These are phyloP conservation scores for Gila robusta DNA, from an alignment of 2,797 vertebrate species.

Conservation along the genomic window DNA sequence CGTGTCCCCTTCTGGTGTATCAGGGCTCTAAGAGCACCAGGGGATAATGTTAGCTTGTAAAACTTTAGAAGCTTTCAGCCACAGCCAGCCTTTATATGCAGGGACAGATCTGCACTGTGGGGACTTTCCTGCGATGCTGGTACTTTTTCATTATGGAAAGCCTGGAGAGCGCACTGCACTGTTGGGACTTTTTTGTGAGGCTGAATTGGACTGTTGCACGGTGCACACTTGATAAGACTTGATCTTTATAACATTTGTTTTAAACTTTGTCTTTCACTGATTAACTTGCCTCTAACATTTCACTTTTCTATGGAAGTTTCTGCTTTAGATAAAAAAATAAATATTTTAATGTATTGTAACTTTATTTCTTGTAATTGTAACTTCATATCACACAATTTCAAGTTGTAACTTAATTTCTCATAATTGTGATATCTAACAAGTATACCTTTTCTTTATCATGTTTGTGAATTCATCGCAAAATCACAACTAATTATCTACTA, in stretches of 20 bases:
- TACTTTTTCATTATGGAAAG: slow-evolving; percentile 31
- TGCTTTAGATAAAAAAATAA: not conserved
- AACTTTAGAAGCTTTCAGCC: slow-evolving; percentile 76
- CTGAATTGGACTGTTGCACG: not conserved
- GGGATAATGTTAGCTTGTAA: slow-evolving; percentile 77
- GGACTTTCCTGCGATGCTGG: slow-evolving; percentile 29
- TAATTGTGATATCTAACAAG: too few relatives aligned
- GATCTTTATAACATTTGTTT: slow-evolving; percentile 1
- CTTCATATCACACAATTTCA: not conserved
- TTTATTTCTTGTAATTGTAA: not conserved
- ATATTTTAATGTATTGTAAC: not conserved
- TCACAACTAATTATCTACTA: not conserved
- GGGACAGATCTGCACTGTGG: slow-evolving; percentile 56
- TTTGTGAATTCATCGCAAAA: not conserved
- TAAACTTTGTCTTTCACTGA: not conserved
- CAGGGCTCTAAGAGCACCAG: slow-evolving; percentile 38
- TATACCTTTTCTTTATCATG: too few relatives aligned
- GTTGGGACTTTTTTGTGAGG: slow-evolving; percentile 13
- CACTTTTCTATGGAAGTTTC: not conserved
- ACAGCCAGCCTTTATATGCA: slow-evolving; percentile 69
- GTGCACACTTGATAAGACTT: not conserved
- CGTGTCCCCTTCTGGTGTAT: slow-evolving; percentile 45
- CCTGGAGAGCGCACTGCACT: slow-evolving; percentile 2
- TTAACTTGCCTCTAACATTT: not conserved
- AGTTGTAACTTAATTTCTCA: too few relatives aligned